phyloP scores from a whole-genome alignment of 2,888 invertebrate genomes.

The Thymelicus lineola region DNA sequence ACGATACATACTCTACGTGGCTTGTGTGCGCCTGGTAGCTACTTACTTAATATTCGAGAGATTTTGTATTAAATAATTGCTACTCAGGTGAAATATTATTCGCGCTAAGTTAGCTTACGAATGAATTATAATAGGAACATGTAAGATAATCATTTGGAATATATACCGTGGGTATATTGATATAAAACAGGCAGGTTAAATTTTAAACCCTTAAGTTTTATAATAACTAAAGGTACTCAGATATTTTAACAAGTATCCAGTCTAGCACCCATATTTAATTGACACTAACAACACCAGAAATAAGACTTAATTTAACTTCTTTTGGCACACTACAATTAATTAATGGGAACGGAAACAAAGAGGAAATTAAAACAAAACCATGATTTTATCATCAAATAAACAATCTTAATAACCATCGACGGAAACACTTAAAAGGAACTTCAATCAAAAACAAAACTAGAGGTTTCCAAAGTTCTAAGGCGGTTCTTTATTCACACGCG shows the following conservation, averaged over 20 bases:
- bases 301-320: neutral
- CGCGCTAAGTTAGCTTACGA: neutral
- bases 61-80: conserved; percentile 12
- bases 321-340: neutral
- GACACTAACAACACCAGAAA: too few species aligned
- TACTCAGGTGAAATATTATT: neutral
- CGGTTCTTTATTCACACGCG: conserved; percentile 35
- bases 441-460: conserved; percentile 24
- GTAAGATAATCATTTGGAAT: neutral
- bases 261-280: too few species aligned
- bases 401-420: conserved; percentile 12
- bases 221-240: too few species aligned
- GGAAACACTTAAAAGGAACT: conserved; percentile 22
- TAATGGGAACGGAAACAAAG: neutral
- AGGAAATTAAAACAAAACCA: conserved; percentile 13
- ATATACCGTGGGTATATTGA: neutral
- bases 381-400: conserved; percentile 9
- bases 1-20: conserved; percentile 21
- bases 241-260: too few species aligned
- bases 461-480: conserved; percentile 24
- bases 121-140: neutral
- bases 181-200: too few species aligned
- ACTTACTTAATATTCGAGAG: conserved; percentile 8
- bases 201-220: too few species aligned
- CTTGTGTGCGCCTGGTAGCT: conserved; percentile 3